Evolutionary conservation across 2,797 vertebrate species (phyloP), one percentile per base, ranked within the genome.

Genomic region (Semaprochilodus insignis): DNA sequence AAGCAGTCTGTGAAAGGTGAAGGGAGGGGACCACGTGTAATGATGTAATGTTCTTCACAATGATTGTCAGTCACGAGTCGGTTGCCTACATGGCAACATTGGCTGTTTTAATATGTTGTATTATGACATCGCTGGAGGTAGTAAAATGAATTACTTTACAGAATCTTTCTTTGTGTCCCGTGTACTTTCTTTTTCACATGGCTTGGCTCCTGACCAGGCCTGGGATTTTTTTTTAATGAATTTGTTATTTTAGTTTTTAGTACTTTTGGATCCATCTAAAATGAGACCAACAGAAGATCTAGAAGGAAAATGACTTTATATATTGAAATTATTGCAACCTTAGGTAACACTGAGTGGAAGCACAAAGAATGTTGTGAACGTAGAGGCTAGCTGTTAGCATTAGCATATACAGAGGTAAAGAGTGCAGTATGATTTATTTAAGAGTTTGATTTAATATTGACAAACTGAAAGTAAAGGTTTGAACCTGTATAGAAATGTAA

Each of bases 11-110:
- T 77, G 36, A 27, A 14, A 62, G 52, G 57, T 13, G 65, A 71
- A 78, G n/a, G 67, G 69, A 78, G 40, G n/a, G 31, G 13, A 34
- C 11, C 1, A 27, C 25, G 65, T 25, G 55, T 54, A 23, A n/a
- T 79, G 63, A 82, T 75, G 63, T 71, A 62, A 63, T 78, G 34
- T n/a, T 40, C 19, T 44, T 19, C 1, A 69, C 27, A 59, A 0
- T 31, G n/a, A 65, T 60, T 52, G 51, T 76, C 52, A 57, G 54
- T 17, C 76, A 2, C 31, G 23, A 31, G 40, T 31, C 76, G 4
- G 48, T 52, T 72, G 66, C 48, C 25, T 31, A 40, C 8, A 60
- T 79, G n/a, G 60, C 60, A 66, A 66, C 36, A n/a, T 11, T 67
- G 2, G 19, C 17, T 44, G 10, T 3, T 67, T 23, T 19, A 19